Conservation (phyloP, 2,888 invertebrate genomes). For the Sesia bembeciformis region DNA sequence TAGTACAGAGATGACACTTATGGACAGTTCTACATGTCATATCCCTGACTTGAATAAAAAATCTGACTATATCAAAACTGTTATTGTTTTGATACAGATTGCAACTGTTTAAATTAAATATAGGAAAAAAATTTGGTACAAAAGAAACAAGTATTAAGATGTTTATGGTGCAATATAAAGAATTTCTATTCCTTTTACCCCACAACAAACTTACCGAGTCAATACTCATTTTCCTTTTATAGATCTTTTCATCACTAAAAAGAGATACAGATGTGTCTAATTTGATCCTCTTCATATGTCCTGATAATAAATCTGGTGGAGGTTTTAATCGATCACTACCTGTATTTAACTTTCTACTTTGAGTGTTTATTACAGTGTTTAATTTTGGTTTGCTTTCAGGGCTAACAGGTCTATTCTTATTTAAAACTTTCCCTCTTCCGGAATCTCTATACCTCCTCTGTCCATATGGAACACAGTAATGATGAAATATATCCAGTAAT, state of each 20-base stretch:
- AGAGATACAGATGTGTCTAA: slow-evolving; percentile 24
- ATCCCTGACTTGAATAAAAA: too few relatives aligned
- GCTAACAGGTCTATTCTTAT: slow-evolving; percentile 39
- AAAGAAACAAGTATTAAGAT: too few relatives aligned
- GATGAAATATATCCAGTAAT: slow-evolving; percentile 54
- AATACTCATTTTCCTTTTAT: slow-evolving; percentile 47
- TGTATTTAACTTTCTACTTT: slow-evolving; percentile 18
- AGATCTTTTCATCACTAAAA: slow-evolving; percentile 18
- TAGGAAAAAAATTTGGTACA: too few relatives aligned
- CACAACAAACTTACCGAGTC: slow-evolving; percentile 43
- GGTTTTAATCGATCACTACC: slow-evolving; percentile 39
- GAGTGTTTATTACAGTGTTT: slow-evolving; percentile 14
- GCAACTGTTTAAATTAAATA: too few relatives aligned
- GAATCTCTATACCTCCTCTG: slow-evolving; percentile 59
- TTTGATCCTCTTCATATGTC: slow-evolving; percentile 55
- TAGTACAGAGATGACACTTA: too few relatives aligned
- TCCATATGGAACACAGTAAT: slow-evolving; percentile 60
- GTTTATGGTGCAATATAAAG: too few relatives aligned
- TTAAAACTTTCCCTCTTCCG: slow-evolving; percentile 49
- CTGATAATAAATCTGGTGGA: slow-evolving; percentile 45
- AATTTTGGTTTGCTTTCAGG: slow-evolving; percentile 28
- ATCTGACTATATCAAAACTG: too few relatives aligned
- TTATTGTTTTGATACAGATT: too few relatives aligned
- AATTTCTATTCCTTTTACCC: too few relatives aligned
- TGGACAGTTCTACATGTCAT: too few relatives aligned